A percentile compares a stretch with the other conserved stretches of the same genome.
Evolutionary conservation across 2,888 invertebrate species (phyloP).

Genomic region (Leptinotarsa tumamoca): DNA sequence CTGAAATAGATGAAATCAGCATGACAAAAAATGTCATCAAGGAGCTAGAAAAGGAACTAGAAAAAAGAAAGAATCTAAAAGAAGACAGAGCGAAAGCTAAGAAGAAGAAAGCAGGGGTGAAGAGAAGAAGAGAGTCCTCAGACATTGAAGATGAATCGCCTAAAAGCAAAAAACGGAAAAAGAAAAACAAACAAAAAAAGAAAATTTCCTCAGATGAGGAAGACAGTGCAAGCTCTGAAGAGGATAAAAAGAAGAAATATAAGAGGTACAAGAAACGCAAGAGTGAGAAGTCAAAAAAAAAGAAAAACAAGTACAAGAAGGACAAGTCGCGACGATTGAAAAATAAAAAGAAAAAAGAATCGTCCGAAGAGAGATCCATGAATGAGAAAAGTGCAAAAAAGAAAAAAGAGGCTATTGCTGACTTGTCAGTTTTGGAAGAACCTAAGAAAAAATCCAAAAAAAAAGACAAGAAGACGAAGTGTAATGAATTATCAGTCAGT

Average conservation of each 20-base stretch:
- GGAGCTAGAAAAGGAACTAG: constrained; percentile 34
- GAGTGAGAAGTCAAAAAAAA: constrained; percentile 6
- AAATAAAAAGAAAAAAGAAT: constrained; percentile 11
- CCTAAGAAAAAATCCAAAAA: constrained; percentile 40
- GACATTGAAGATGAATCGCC: constrained; percentile 31
- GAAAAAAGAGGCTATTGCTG: constrained; percentile 23
- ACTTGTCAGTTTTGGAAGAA: constrained; percentile 26
- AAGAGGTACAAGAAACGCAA: constrained; percentile 11
- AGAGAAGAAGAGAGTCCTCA: constrained; percentile 29
- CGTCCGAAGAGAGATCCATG: constrained; percentile 9
- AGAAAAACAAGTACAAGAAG: constrained; percentile 21
- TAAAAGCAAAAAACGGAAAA: constrained; percentile 37
- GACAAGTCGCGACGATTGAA: neutral
- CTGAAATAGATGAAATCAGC: constrained; percentile 26
- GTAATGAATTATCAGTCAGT: constrained; percentile 7
- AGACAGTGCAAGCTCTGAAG: constrained; percentile 15
- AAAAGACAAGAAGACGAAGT: constrained; percentile 29
- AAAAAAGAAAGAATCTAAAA: constrained; percentile 24
- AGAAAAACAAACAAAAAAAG: constrained; percentile 29
- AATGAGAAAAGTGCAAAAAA: constrained; percentile 25
- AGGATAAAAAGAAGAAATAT: constrained; percentile 26
- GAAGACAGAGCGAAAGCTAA: constrained; percentile 23
- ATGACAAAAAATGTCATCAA: constrained; percentile 35
- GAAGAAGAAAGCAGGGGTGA: constrained; percentile 31
- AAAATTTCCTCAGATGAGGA: constrained; percentile 19